Base-by-base conservation (phyloP, 2,797 vertebrate genomes). In the Gallinago nigripennis region DNA sequence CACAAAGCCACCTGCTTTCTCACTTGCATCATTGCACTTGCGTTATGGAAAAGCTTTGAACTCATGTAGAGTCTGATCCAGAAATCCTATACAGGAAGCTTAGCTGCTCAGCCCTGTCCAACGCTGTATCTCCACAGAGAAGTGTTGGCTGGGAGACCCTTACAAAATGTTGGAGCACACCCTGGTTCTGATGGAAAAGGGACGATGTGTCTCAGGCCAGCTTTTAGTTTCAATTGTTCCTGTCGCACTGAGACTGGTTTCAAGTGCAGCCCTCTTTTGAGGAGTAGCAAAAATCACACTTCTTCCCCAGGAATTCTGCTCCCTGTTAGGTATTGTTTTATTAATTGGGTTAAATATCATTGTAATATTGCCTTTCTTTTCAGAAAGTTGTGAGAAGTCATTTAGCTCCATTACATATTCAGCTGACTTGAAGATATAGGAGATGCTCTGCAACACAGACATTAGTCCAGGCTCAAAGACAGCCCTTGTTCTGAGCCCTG, bases 1-100 rank as follows among this genome's bases (percentile, higher is more conserved):
- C 60, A 91, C 65, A 94, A 81, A 95, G 63, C 66, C 95, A 91
- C 82, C 91, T 86, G 85, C 77, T 91, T 96, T 96, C 92, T 96
- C 77, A 84, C 70, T 94, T 95, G 80, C 70, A 88, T 88, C 80
- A 86, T 25, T 88, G 70, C 31, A 23, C 43, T 86, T 4, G 2
- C 54, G 16, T 88, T 73, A 70, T 10, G 39, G 80, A 63, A 92
- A 79, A 73, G 45, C 41, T 96, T 83, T 73, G 80, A 95, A 82
- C 45, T 66, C 8, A 1, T 15, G 20, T 60, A 30, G 58, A 65
- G 63, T 63, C 66, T 63, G 89, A 90, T 82, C 37, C 80, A 77
- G 89, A 91, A 93, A 91, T 76, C 73, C 48, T 76, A 31, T 12
- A 69, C 54, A 56, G 64, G 69, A 82, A 88, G 25, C 39, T 64